A percentile compares a stretch with the other conserved stretches of the same genome.
Conservation (phyloP, 1,140 invertebrate genomes). For the Drosophila nebulosa region DNA sequence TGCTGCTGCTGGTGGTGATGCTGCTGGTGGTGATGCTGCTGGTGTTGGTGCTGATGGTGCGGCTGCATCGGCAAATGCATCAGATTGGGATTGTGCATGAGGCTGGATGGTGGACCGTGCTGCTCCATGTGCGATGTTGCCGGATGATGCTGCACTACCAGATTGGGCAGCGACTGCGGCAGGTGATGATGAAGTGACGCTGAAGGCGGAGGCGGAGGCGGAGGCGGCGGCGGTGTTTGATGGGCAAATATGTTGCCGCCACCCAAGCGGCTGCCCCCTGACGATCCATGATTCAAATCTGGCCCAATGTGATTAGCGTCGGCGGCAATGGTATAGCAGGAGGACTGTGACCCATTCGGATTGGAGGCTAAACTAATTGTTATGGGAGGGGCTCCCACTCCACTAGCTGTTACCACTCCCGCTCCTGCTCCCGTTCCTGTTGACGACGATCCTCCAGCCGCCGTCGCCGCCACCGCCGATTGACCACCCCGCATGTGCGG, state of each 20-base stretch:
- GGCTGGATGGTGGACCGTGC: slow-evolving; percentile 42
- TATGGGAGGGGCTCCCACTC: slow-evolving; percentile 3
- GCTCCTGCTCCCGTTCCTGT: neutral
- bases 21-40: slow-evolving; percentile 47
- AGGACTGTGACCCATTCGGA: slow-evolving; percentile 41
- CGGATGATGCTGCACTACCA: slow-evolving; percentile 65
- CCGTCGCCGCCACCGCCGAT: neutral
- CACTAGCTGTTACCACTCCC: no score
- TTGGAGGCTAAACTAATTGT: slow-evolving; percentile 32
- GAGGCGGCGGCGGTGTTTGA: slow-evolving; percentile 41
- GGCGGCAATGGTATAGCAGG: slow-evolving; percentile 42
- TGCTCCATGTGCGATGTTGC: slow-evolving; percentile 53
- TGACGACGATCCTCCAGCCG: neutral
- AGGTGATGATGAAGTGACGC: slow-evolving; percentile 52
- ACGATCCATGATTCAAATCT: slow-evolving; percentile 43
- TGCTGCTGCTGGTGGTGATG: slow-evolving; percentile 44
- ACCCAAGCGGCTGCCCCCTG: neutral
- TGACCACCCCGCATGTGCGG: slow-evolving; percentile 73
- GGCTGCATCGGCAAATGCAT: slow-evolving; percentile 66
- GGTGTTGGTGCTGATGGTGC: slow-evolving; percentile 33
- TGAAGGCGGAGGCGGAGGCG: slow-evolving; percentile 22
- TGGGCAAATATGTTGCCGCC: slow-evolving; percentile 44
- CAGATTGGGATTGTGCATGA: slow-evolving; percentile 71
- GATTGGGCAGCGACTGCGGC: slow-evolving; percentile 61
- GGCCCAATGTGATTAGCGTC: slow-evolving; percentile 38